Percentiles rank a stretch among this genome's conserved stretches.
Conservation (phyloP, 64 coral and sea anemone species). For the Exaiptasia diaphana region DNA sequence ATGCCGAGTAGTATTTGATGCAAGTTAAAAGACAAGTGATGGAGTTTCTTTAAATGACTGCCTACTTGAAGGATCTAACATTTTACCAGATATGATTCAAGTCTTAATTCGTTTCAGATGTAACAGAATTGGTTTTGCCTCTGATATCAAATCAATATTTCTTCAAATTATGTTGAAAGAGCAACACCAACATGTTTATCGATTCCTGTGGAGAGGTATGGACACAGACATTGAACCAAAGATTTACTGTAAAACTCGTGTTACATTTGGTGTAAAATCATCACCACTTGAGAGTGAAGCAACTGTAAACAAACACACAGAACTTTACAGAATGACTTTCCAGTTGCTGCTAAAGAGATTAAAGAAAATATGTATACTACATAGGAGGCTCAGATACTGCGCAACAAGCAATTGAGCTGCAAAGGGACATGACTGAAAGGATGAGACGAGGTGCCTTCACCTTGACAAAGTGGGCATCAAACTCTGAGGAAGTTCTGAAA, state of each 20-base stretch:
- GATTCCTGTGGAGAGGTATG: not conserved
- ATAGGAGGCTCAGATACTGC: not conserved
- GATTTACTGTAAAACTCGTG: not conserved
- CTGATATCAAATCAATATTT: not conserved
- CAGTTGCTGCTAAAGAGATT: not conserved
- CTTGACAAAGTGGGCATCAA: not conserved
- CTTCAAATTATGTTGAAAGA: not conserved
- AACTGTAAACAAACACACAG: not conserved
- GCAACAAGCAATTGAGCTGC: not conserved
- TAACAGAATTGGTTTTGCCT: not conserved
- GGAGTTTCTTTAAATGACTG: constrained; percentile 44
- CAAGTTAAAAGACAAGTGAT: not conserved
- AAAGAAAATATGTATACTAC: not conserved
- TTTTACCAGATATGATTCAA: constrained; percentile 15
- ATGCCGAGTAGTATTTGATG: constrained; percentile 20
- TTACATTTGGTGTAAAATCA: not conserved
- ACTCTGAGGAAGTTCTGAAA: not conserved
- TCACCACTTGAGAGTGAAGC: not conserved
- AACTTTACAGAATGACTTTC: not conserved
- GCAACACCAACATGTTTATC: not conserved
- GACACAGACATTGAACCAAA: not conserved
- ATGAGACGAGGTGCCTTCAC: not conserved
- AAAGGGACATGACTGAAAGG: not conserved
- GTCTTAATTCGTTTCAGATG: not conserved
- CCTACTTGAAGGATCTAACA: constrained; percentile 2